Percentiles rank a stretch among this genome's conserved stretches.
These are phyloP conservation scores for Elachura formosa DNA, from an alignment of 2,113 vertebrate genomes.

Conservation along the genomic window DNA sequence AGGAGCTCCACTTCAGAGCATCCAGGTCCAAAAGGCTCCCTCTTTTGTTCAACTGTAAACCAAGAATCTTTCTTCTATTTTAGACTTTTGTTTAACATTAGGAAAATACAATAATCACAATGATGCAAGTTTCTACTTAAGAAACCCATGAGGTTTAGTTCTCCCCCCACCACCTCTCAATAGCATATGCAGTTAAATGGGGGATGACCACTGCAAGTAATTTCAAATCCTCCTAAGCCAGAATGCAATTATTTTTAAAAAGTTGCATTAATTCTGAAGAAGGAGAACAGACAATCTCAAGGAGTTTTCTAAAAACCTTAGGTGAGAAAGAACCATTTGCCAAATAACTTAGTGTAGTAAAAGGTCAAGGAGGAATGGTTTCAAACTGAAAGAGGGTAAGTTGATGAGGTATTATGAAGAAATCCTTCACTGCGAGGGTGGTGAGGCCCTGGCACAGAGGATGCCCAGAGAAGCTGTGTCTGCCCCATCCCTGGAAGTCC, in stretches of 20 bases:
- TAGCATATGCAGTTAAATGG: background rate
- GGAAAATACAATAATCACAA: background rate
- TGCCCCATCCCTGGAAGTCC: background rate
- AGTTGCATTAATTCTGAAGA: background rate
- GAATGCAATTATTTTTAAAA: background rate
- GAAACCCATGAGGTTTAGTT: background rate
- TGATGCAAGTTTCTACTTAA: background rate
- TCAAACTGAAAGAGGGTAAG: background rate
- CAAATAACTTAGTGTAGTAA: background rate
- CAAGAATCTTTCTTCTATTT: background rate
- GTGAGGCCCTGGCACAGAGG: background rate
- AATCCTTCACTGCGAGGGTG: background rate
- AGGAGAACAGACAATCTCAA: background rate
- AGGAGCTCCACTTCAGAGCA: background rate
- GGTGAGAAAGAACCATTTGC: background rate
- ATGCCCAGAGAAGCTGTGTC: background rate
- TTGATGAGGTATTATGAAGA: background rate
- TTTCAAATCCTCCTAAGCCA: background rate
- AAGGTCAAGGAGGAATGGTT: background rate
- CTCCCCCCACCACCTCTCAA: background rate
- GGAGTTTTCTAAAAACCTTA: background rate
- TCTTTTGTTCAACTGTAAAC: background rate
- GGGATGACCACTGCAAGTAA: background rate
- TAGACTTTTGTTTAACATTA: background rate
- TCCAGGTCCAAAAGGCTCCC: background rate